Base-by-base conservation (phyloP, 2,797 vertebrate genomes). In the Limnodromus scolopaceus region DNA sequence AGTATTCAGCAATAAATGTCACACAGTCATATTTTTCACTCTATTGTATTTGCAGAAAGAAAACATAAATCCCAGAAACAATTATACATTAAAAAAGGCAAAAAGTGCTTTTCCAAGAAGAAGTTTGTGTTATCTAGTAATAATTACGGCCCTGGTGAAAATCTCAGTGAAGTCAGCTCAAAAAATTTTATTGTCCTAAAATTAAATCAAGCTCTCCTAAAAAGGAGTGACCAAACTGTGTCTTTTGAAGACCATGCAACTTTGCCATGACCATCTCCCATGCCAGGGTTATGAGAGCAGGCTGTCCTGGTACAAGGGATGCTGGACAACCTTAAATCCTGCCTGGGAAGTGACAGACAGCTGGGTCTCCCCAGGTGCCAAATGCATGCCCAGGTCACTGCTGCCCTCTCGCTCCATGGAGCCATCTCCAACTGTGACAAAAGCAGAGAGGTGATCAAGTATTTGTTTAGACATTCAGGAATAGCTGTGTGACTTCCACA, bases 1-100 rank as follows among this genome's bases (percentile, higher is more conserved):
- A 49, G 28, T 84, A 83, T 66, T 91, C 66, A 85, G 51, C 71
- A 93, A 30, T 90, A 92, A 86, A 88, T 61, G 22, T 58, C 70
- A 65, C 32, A 68, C 8, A 70, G 38, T 20, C 66, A 17, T 57
- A 41, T 76, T 88, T 95, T 87, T 58, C 43, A 53, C 89, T 80
- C 64, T 77, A 16, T 60, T 72, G 25, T 53, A 82, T 70, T 72
- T 64, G 39, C 72, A 83, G 79, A 63, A 85, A 80, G 61, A 70
- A 70, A 71, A 18, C 45, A 70, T 43, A 91, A 88, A 84, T 88
- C 49, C 48, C 22, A 61, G 63, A 75, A 86, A 68, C 43, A 46
- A 48, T 43, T 64, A 65, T n/a, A 57, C 30, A 55, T 49, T 77
- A 68, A 92, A 84, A 63, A 22, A 54, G 36, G 34, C 16, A 76